Evolutionary conservation across 2,797 vertebrate genomes (phyloP).

Genomic region (Acrocephalus scirpaceus): DNA sequence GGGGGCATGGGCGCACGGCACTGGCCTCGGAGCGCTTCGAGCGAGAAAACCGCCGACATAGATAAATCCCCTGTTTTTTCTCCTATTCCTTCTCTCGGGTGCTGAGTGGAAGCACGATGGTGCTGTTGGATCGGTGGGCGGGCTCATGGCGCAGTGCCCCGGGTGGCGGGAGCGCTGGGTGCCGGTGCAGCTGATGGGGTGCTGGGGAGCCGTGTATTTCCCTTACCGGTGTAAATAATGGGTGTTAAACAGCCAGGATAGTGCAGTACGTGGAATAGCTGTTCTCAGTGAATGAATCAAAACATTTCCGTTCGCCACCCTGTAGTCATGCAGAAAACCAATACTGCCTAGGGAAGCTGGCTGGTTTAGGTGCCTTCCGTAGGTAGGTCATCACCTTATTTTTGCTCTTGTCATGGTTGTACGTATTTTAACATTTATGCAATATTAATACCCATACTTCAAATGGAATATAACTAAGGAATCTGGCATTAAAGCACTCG

Average conservation of each 20-base stretch:
- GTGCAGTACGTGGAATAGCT: neutral
- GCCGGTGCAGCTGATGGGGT: neutral
- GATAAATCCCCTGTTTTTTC: rapidly evolving
- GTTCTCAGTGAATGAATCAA: rapidly evolving
- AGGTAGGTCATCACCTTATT: neutral
- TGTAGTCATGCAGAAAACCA: neutral
- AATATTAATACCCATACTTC: neutral
- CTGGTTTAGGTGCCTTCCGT: neutral
- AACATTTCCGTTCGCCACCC: neutral
- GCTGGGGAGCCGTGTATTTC: neutral
- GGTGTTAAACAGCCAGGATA: rapidly evolving
- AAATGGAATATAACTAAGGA: neutral
- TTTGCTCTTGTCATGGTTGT: neutral
- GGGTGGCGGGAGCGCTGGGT: neutral
- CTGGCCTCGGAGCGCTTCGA: neutral
- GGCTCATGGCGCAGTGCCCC: neutral
- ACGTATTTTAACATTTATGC: neutral
- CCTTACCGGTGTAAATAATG: neutral
- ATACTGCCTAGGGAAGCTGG: neutral
- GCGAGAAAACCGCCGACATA: neutral
- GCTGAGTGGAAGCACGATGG: neutral
- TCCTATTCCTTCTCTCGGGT: rapidly evolving
- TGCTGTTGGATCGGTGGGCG: neutral
- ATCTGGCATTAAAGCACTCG: neutral
- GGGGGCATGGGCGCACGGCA: neutral